phyloP scores from a whole-genome alignment of 2,888 invertebrate genomes.

The Chaitophorus viminalis region DNA sequence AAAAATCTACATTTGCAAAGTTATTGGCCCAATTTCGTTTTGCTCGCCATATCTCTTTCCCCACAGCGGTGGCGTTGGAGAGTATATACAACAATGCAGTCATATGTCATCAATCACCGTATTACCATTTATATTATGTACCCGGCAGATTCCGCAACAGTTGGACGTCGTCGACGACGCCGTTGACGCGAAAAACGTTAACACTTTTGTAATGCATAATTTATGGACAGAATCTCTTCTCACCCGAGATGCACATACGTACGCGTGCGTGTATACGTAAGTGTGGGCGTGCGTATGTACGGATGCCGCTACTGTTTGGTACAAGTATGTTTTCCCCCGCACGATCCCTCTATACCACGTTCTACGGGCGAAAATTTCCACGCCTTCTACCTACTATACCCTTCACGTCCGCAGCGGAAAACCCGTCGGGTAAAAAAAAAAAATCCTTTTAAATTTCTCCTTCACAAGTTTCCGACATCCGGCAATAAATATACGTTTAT shows the following conservation, averaged over 20 bases:
- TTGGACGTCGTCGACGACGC: background rate
- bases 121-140: slow-evolving; percentile 45
- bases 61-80: background rate
- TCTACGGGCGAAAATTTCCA: background rate
- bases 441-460: background rate
- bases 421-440: no score
- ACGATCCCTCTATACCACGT: background rate
- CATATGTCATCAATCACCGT: slow-evolving; percentile 17
- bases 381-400: background rate
- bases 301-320: no score
- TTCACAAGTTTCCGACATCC: no score
- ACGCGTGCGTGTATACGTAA: no score
- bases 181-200: background rate
- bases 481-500: no score
- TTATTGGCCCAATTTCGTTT: background rate
- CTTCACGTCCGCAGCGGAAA: background rate
- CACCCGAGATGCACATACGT: background rate
- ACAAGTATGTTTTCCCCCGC: no score
- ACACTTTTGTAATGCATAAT: background rate
- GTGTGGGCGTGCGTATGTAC: background rate
- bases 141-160: slow-evolving; percentile 26
- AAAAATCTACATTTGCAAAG: background rate
- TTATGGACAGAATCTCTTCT: background rate
- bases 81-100: background rate
- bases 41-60: background rate